phyloP scores from a whole-genome alignment of 2,888 invertebrate species.

The Tenodera sinensis region DNA sequence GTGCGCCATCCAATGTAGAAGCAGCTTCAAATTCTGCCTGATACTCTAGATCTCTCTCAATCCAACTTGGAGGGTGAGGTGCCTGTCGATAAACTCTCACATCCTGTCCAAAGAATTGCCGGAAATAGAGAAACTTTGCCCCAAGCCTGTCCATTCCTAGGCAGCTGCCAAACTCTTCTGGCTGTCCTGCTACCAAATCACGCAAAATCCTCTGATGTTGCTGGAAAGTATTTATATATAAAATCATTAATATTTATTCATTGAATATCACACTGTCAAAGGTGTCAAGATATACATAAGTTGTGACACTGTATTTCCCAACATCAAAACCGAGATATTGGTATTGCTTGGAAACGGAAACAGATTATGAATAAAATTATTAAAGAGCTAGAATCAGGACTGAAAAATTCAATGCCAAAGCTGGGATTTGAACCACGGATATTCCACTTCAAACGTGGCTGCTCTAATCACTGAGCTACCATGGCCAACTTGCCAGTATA shows the following conservation, averaged over 20 bases:
- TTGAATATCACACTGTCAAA: no score
- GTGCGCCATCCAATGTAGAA: neutral
- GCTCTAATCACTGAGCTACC: no score
- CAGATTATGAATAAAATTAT: no score
- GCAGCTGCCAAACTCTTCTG: neutral
- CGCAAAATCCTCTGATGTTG: neutral
- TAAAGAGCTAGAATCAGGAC: no score
- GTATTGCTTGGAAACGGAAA: no score
- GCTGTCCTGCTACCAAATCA: neutral
- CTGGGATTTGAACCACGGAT: no score
- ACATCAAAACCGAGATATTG: no score
- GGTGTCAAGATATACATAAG: no score
- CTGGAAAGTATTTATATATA: neutral
- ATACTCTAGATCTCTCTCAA: conserved; percentile 9
- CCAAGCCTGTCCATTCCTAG: conserved; percentile 10
- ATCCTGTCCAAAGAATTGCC: conserved; percentile 52
- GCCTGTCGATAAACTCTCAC: conserved; percentile 50
- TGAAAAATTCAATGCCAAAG: no score
- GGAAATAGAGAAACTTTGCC: conserved; percentile 50
- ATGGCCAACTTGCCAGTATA: no score
- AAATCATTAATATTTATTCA: neutral
- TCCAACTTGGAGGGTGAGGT: neutral
- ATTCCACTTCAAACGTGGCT: no score
- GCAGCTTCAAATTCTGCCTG: neutral
- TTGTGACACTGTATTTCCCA: no score